These are phyloP conservation scores for Terrapene triunguis DNA, from an alignment of 2,113 vertebrate genomes.

Conservation along the genomic window DNA sequence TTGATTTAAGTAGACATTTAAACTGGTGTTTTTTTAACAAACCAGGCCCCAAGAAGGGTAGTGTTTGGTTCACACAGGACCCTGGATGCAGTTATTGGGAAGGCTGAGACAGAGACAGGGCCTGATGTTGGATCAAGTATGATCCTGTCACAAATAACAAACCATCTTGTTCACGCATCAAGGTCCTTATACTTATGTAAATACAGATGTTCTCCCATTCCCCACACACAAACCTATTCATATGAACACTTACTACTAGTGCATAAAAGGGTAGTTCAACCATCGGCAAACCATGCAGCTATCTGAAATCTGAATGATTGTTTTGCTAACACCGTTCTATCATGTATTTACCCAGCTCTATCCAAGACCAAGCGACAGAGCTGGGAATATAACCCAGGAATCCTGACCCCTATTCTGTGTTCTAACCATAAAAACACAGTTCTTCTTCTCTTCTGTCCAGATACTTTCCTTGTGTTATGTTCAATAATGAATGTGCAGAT, in stretches of 20 bases:
- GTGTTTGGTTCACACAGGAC: neutral
- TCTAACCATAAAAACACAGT: accelerated
- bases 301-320: neutral
- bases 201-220: neutral
- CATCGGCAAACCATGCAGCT: neutral
- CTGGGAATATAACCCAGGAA: neutral
- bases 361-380: neutral
- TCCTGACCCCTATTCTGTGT: neutral
- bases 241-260: neutral
- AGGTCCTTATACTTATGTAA: neutral
- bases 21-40: neutral
- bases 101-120: neutral
- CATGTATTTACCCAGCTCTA: neutral
- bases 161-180: neutral
- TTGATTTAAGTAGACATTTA: neutral
- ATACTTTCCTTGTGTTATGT: neutral
- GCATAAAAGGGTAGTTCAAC: neutral
- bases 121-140: neutral
- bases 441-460: neutral
- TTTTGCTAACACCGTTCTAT: neutral
- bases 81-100: neutral
- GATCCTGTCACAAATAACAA: neutral
- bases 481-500: neutral
- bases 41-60: neutral
- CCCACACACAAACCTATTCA: neutral